phyloP scores from a whole-genome alignment of 2,113 vertebrate species.

The Oryzias celebensis region DNA sequence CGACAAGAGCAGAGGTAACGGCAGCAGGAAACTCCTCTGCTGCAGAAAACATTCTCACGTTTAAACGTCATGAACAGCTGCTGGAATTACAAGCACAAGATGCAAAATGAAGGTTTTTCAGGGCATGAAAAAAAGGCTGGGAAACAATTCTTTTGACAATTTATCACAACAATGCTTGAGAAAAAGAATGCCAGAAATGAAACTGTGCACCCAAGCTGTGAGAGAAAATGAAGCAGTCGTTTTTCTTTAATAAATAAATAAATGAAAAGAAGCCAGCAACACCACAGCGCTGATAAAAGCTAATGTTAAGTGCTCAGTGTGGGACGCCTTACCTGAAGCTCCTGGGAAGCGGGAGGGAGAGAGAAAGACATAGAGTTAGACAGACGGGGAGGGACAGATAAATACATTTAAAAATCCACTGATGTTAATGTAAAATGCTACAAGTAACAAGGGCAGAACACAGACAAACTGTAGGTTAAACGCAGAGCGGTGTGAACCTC shows the following conservation, averaged over 20 bases:
- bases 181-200: slow-evolving; percentile 31
- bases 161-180: slow-evolving; percentile 7
- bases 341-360: slow-evolving; percentile 88
- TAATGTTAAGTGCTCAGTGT: slow-evolving; percentile 50
- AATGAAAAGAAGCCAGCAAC: slow-evolving; percentile 49
- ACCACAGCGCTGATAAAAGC: slow-evolving; percentile 56
- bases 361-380: slow-evolving; percentile 68
- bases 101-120: slow-evolving; percentile 56
- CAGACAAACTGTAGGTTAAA: not conserved
- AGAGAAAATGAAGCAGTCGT: slow-evolving; percentile 45
- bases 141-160: slow-evolving; percentile 13
- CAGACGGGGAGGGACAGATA: slow-evolving; percentile 57
- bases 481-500: slow-evolving; percentile 26
- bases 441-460: slow-evolving; percentile 7
- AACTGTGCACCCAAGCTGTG: slow-evolving; percentile 55
- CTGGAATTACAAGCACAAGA: slow-evolving; percentile 48
- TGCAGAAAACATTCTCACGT: slow-evolving; percentile 3
- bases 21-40: slow-evolving; percentile 12
- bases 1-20: slow-evolving; percentile 10
- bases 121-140: slow-evolving; percentile 31
- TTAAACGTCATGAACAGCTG: slow-evolving; percentile 16
- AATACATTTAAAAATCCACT: slow-evolving; percentile 47
- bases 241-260: slow-evolving; percentile 3
- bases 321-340: slow-evolving; percentile 94
- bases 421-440: slow-evolving; percentile 13